Percentiles rank a stretch among this genome's conserved stretches.
phyloP scores from a whole-genome alignment of 2,888 invertebrate species.

The Plagiodera versicolora region DNA sequence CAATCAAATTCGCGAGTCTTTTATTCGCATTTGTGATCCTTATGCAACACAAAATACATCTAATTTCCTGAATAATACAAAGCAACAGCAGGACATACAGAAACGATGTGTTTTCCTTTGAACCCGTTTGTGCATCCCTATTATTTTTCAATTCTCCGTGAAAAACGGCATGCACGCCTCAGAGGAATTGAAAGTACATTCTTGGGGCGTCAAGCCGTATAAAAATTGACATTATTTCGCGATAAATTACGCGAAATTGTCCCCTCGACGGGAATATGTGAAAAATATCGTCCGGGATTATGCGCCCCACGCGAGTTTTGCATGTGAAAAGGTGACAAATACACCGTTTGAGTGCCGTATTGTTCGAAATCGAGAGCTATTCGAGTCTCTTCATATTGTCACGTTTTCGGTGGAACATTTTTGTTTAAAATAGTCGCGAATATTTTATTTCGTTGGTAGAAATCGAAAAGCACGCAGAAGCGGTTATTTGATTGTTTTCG shows the following conservation, averaged over 20 bases:
- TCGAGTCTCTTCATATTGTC: constrained; percentile 5
- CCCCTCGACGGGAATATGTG: constrained; percentile 50
- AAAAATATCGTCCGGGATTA: constrained; percentile 44
- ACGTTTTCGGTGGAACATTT: background rate
- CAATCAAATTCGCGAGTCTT: too few species aligned
- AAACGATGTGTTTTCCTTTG: too few species aligned
- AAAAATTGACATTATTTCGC: constrained; percentile 53
- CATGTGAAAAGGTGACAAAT: constrained; percentile 52
- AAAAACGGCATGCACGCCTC: constrained; percentile 26
- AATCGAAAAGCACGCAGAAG: too few species aligned
- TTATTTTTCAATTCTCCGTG: constrained; percentile 21
- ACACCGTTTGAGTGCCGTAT: constrained; percentile 50
- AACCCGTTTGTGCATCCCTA: constrained; percentile 2
- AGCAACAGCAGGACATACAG: too few species aligned
- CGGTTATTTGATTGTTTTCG: too few species aligned
- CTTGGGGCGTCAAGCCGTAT: constrained; percentile 35
- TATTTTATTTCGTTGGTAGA: too few species aligned
- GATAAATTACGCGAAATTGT: constrained; percentile 52
- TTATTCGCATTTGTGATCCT: too few species aligned
- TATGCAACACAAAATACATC: too few species aligned
- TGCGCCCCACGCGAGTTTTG: constrained; percentile 43
- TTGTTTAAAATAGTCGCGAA: background rate
- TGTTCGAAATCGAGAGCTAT: constrained; percentile 46
- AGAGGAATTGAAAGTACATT: constrained; percentile 27
- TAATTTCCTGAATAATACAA: too few species aligned